phyloP scores from a whole-genome alignment of 2,797 vertebrate genomes.

The Cyprinella venusta region DNA sequence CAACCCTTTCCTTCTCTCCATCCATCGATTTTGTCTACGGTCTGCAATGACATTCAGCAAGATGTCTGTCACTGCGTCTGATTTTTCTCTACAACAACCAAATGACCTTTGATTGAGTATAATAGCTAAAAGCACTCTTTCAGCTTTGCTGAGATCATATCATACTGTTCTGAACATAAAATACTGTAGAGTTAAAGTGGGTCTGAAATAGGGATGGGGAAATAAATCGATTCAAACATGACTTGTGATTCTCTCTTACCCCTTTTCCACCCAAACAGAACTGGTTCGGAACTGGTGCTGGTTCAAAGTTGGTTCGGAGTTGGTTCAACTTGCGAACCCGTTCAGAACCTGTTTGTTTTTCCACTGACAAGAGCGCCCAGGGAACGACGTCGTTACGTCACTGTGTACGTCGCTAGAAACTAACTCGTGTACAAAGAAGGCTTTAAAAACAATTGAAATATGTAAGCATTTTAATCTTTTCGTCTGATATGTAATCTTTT shows the following conservation, averaged over 20 bases:
- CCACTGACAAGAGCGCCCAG: no score
- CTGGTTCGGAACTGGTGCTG: no score
- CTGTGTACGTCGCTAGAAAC: no score
- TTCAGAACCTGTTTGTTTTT: no score
- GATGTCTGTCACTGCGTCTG: conserved; percentile 51
- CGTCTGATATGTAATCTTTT: no score
- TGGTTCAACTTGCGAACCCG: no score
- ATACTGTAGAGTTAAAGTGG: conserved; percentile 45
- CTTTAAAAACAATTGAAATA: no score
- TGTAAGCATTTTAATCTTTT: no score
- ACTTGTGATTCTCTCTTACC: neutral
- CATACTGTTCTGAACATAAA: conserved; percentile 51
- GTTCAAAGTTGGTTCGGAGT: no score
- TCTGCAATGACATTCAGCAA: conserved; percentile 56
- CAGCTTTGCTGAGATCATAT: conserved; percentile 55
- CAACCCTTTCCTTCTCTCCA: conserved; percentile 29
- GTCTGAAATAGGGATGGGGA: neutral
- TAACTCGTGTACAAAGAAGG: no score
- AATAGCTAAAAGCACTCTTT: conserved; percentile 56
- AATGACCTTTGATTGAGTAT: conserved; percentile 61
- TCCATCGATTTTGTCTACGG: conserved; percentile 46
- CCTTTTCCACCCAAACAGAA: no score
- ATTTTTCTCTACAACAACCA: conserved; percentile 56
- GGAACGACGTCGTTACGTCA: no score
- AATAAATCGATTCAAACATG: neutral